Evolutionary conservation across 2,113 vertebrate species (phyloP).

Genomic region (Numida meleagris): DNA sequence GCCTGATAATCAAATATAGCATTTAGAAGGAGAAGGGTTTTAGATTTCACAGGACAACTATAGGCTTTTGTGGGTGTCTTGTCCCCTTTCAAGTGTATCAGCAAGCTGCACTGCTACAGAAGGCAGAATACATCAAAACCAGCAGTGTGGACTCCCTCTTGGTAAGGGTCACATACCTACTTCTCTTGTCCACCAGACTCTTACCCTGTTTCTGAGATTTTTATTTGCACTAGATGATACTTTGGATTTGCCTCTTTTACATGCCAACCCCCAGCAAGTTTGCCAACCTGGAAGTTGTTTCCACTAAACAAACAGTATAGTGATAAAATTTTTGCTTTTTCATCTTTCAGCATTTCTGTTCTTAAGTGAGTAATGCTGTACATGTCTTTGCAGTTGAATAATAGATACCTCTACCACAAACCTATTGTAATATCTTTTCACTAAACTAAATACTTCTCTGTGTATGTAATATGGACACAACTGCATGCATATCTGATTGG

Average conservation of each 20-base stretch:
- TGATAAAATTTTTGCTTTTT: not conserved
- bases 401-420: not conserved
- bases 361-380: not conserved
- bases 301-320: not conserved
- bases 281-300: not conserved
- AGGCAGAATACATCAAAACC: not conserved
- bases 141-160: not conserved
- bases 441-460: not conserved
- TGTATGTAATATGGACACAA: not conserved
- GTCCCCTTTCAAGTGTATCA: constrained; percentile 8
- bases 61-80: not conserved
- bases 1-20: not conserved
- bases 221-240: not conserved
- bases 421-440: not conserved
- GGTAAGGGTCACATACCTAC: not conserved
- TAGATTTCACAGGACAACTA: not conserved
- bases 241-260: not conserved
- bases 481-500: not conserved
- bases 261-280: not conserved
- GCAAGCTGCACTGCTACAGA: not conserved
- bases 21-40: not conserved
- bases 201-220: not conserved
- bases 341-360: not conserved
- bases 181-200: not conserved
- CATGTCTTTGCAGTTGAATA: not conserved